phyloP scores from a whole-genome alignment of 2,113 vertebrate genomes.

The Oryzias curvinotus region DNA sequence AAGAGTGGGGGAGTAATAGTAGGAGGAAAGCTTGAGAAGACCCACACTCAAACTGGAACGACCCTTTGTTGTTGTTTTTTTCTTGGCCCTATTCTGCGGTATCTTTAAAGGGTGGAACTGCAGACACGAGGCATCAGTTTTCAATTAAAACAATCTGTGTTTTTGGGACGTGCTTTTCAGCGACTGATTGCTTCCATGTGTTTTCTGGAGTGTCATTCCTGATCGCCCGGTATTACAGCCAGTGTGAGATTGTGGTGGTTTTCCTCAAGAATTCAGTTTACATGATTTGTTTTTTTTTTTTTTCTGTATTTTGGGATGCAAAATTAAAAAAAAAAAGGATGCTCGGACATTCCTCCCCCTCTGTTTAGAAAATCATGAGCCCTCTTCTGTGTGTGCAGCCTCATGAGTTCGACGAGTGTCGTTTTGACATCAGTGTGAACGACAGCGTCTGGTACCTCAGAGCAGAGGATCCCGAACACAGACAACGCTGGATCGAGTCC shows the following conservation, averaged over 20 bases:
- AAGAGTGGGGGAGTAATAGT: constrained; percentile 25
- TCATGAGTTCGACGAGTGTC: constrained; percentile 98
- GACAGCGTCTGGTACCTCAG: constrained; percentile 98
- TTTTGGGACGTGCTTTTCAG: constrained; percentile 47
- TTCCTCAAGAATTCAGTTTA: not conserved
- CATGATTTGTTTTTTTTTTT: not conserved
- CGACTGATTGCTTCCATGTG: constrained; percentile 59
- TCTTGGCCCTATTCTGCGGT: constrained; percentile 9
- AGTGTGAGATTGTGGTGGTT: not conserved
- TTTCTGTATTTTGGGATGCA: constrained; percentile 3
- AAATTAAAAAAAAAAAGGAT: not conserved
- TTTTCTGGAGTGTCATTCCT: constrained; percentile 40
- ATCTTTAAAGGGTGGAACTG: constrained; percentile 6
- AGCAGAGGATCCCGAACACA: constrained; percentile 91
- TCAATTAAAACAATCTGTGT: constrained; percentile 52
- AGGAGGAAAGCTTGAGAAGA: constrained; percentile 34
- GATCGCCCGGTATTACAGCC: constrained; percentile 20
- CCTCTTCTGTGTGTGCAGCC: constrained; percentile 78
- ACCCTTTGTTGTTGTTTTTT: constrained; percentile 1
- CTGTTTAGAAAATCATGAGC: constrained; percentile 2
- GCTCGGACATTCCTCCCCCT: constrained; percentile 4
- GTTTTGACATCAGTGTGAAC: constrained; percentile 97
- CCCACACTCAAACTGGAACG: constrained; percentile 24
- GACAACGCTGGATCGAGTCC: constrained; percentile 93
- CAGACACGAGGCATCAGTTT: constrained; percentile 53